Evolutionary conservation across 2,888 invertebrate species (phyloP).

Genomic region (Anagyrus pseudococci): DNA sequence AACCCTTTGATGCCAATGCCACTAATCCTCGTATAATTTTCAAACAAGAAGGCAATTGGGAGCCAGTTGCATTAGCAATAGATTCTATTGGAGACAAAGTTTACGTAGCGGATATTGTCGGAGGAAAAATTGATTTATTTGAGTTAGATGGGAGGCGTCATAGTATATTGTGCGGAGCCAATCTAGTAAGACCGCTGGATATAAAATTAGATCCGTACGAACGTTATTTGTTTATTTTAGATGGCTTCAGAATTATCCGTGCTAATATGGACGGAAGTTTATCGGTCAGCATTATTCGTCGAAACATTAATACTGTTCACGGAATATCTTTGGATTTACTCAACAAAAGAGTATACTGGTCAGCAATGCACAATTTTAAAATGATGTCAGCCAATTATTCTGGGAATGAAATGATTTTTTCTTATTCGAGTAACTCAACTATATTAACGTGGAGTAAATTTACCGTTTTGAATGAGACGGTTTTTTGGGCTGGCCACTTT

Average conservation of each 20-base stretch:
- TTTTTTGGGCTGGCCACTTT: conserved; percentile 17
- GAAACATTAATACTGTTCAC: conserved; percentile 1
- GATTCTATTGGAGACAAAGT: conserved; percentile 29
- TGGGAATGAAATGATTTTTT: conserved; percentile 1
- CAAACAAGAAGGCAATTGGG: conserved; percentile 21
- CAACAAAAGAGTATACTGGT: conserved; percentile 24
- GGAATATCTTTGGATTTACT: conserved; percentile 17
- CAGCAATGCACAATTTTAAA: background rate
- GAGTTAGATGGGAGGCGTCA: conserved; percentile 14
- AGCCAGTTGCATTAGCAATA: conserved; percentile 24
- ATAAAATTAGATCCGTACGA: conserved; percentile 29
- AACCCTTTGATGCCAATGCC: conserved; percentile 20
- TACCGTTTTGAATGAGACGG: conserved; percentile 5
- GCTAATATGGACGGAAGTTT: conserved; percentile 24
- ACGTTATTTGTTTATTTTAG: conserved; percentile 23
- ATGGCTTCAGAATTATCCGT: conserved; percentile 27
- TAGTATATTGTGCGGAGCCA: conserved; percentile 5
- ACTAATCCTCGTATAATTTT: conserved; percentile 11
- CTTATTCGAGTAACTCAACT: background rate
- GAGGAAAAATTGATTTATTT: conserved; percentile 27
- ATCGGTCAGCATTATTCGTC: background rate
- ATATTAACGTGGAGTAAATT: conserved; percentile 21
- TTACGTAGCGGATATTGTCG: conserved; percentile 23
- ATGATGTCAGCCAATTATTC: conserved; percentile 23
- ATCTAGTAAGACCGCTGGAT: conserved; percentile 16